Base-by-base conservation (phyloP, 2,888 invertebrate genomes). In the Amaurobius ferox region DNA sequence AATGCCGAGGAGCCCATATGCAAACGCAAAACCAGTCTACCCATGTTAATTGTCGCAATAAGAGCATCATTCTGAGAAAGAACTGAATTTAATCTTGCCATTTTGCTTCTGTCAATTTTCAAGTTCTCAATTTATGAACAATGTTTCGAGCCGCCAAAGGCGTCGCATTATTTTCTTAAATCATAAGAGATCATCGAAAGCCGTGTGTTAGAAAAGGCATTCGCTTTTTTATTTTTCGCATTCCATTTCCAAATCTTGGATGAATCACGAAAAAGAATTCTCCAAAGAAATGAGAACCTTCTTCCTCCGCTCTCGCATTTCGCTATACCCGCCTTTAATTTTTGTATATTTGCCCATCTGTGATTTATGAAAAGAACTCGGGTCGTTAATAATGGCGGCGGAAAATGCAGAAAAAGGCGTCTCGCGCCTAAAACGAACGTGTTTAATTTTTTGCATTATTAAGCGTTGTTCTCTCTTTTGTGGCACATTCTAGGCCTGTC, bases 141-240 rank as follows among this genome's bases (percentile, higher is more conserved):
- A n/a, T n/a, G 3, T 55, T 55, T 55, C 2, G 23, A 23, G 55
- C 23, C 55, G 23, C 23, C 6, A 13, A 32, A 66, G 66, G 66
- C 66, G 66, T 66, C 19, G 32, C 32, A 66, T 29, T 64, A 64
- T 64, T 66, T 35, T 9, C 66, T 9, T 19, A 66, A 66, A 30
- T 32, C 35, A 30, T 79, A 73, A 79, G 73, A 79, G 72, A 72
- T 67, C n/a, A n/a, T n/a, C n/a, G n/a, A n/a, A n/a, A n/a, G 79
- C 72, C 48, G 73, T 35, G 79, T 44, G 62, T 40, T 55, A 55
- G 55, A 55, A 23, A 23, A 23, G 5, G 19, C 28, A n/a, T 30
- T 28, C 29, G 1, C 29, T 64, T 16, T 32, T 28, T 32, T 64
- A 1, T 29, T 32, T 71, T 29, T 35, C 35, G 19, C 62, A 19